phyloP scores from a whole-genome alignment of 2,888 invertebrate species.

The Drosophila histrio region DNA sequence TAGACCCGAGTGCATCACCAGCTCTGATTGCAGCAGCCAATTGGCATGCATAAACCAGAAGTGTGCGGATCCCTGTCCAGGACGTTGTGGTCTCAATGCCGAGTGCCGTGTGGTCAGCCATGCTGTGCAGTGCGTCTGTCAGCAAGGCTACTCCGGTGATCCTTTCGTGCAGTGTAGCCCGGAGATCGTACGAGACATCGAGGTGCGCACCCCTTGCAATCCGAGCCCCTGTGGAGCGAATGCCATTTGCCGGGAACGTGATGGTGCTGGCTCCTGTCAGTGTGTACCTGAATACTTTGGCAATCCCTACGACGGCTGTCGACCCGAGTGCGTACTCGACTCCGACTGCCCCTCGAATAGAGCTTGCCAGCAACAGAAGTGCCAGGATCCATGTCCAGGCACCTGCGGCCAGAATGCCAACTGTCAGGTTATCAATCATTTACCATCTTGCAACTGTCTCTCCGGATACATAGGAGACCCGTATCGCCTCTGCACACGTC shows the following conservation, averaged over 20 bases:
- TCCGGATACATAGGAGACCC: slow-evolving; percentile 90
- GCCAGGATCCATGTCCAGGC: slow-evolving; percentile 91
- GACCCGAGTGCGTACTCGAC: slow-evolving; percentile 90
- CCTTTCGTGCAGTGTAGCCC: slow-evolving; percentile 89
- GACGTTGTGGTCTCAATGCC: slow-evolving; percentile 89
- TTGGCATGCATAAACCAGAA: slow-evolving; percentile 91
- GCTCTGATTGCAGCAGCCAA: slow-evolving; percentile 89
- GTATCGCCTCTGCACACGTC: slow-evolving; percentile 86
- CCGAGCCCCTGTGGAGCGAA: slow-evolving; percentile 89
- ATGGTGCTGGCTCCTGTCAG: slow-evolving; percentile 88
- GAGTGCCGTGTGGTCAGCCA: slow-evolving; percentile 91
- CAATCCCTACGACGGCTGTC: slow-evolving; percentile 91
- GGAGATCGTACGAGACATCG: slow-evolving; percentile 82
- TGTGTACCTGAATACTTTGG: slow-evolving; percentile 90
- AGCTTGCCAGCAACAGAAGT: slow-evolving; percentile 90
- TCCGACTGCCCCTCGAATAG: slow-evolving; percentile 89
- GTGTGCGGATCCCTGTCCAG: slow-evolving; percentile 90
- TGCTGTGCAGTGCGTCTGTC: slow-evolving; percentile 89
- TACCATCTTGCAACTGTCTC: slow-evolving; percentile 89
- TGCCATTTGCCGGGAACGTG: slow-evolving; percentile 89
- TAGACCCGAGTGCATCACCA: slow-evolving; percentile 91
- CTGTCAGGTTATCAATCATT: slow-evolving; percentile 90
- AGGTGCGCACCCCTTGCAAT: slow-evolving; percentile 86
- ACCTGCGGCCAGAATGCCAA: slow-evolving; percentile 90
- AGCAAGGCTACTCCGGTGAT: slow-evolving; percentile 89